Conservation (phyloP, 2,797 vertebrate genomes). For the Sebastes jordani region DNA sequence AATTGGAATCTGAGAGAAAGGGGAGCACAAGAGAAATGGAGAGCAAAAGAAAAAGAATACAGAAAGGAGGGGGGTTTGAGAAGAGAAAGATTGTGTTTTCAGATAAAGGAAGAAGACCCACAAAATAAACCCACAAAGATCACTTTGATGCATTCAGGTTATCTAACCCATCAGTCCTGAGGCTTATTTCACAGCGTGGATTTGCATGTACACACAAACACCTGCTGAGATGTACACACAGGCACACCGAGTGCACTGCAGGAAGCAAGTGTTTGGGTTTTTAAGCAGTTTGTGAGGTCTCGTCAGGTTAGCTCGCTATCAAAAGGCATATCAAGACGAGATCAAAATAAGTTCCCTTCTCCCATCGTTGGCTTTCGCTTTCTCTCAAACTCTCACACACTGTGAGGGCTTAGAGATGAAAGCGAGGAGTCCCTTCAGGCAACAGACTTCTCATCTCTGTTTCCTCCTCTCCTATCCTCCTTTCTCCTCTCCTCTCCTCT, state of each 20-base stretch:
- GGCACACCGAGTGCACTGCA: background rate
- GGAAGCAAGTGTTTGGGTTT: slow-evolving; percentile 43
- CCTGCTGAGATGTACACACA: background rate
- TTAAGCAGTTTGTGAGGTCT: slow-evolving; percentile 45
- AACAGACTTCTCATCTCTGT: slow-evolving; percentile 15
- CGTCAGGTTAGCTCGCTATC: slow-evolving; percentile 49
- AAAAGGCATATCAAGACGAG: slow-evolving; percentile 27
- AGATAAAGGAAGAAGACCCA: slow-evolving; percentile 23
- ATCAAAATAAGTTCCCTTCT: slow-evolving; percentile 62
- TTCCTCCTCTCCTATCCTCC: background rate
- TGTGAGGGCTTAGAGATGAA: slow-evolving; percentile 55
- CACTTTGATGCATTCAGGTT: slow-evolving; percentile 27
- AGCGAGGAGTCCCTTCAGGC: slow-evolving; percentile 58
- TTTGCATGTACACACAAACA: slow-evolving; percentile 22
- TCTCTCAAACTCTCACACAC: slow-evolving; percentile 31
- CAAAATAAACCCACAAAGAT: slow-evolving; percentile 28
- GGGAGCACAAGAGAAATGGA: slow-evolving; percentile 1
- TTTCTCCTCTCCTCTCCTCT: background rate
- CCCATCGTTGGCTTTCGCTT: slow-evolving; percentile 44
- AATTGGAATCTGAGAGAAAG: slow-evolving; percentile 37
- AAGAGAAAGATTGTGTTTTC: slow-evolving; percentile 4
- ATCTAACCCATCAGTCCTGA: background rate
- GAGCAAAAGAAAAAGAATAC: slow-evolving; percentile 11
- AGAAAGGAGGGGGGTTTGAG: background rate
- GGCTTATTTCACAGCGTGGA: background rate